Evolutionary conservation across 2,113 vertebrate species (phyloP), one percentile per base, ranked within the genome.

Genomic region (Ailuropoda melanoleuca): DNA sequence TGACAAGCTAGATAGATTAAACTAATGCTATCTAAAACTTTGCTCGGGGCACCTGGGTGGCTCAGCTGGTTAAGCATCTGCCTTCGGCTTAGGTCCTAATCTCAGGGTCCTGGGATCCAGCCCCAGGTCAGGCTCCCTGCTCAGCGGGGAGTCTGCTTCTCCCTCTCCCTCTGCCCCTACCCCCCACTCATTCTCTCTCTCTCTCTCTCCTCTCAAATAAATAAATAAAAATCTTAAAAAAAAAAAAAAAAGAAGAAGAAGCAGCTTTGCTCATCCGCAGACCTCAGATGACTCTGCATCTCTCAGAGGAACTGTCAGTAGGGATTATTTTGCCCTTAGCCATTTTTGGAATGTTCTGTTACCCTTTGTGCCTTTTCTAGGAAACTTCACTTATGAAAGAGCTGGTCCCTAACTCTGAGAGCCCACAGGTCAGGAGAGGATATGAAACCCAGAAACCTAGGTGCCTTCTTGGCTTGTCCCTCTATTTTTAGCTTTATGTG

Each of bases 341-440:
- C 46, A 34, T 64, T 62, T 95, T 93, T 75, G 72, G 26, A 80
- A 88, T n/a, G 46, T 24, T 90, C 37, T n/a, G 10, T 66, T 64
- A 34, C 58, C 81, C 90, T n/a, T n/a, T n/a, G n/a, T n/a, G 48
- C 34, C 15, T 56, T 96, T 96, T 89, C 53, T 62, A 91, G 75
- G 23, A 89, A 78, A 80, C 48, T 48, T 29, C 2, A 37, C 37
- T 85, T 29, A 68, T 7, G 6, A 31, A 88, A 88, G 70, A 81
- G 64, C 48, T 39, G 26, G n/a, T 58, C 53, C 43, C 78, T 83
- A 46, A 50, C 56, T 23, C n/a, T n/a, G 43, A 75, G 19, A 93
- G 53, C 6, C 70, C 66, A 89, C 39, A 46, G 48, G 43, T 78
- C 24, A 72, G 50, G 53, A 87, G 56, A 23, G 11, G 8, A 26